Conservation (phyloP, 2,797 vertebrate species). For the Linurgus olivaceus region DNA sequence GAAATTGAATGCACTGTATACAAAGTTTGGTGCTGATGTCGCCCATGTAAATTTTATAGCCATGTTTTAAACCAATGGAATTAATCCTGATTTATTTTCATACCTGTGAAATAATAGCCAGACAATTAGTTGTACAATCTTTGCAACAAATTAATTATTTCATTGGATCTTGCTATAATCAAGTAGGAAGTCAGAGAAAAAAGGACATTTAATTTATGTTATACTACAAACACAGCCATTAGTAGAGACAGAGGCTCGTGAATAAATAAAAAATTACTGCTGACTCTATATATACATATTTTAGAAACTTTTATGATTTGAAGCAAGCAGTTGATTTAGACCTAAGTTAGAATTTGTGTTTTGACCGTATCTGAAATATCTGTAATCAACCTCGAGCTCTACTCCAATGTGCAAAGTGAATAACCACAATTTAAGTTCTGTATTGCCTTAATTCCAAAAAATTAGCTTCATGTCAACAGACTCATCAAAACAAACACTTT, state of each 20-base stretch:
- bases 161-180: background rate
- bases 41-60: background rate
- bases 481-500: background rate
- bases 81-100: background rate
- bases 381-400: background rate
- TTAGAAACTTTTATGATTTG: background rate
- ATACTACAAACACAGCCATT: background rate
- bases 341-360: background rate
- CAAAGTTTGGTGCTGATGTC: background rate
- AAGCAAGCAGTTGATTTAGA: background rate
- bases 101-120: background rate
- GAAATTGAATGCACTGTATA: background rate
- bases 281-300: background rate
- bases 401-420: background rate
- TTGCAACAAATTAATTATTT: background rate
- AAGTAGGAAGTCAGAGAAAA: background rate
- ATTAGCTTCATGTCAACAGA: background rate
- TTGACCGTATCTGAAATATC: background rate
- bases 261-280: constrained; percentile 3
- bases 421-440: background rate
- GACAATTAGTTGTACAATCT: background rate
- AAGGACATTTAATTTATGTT: background rate
- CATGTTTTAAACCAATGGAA: background rate
- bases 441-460: background rate
- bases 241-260: background rate